Conservation (phyloP, 2,888 invertebrate genomes). For the Pachydiplax longipennis region DNA sequence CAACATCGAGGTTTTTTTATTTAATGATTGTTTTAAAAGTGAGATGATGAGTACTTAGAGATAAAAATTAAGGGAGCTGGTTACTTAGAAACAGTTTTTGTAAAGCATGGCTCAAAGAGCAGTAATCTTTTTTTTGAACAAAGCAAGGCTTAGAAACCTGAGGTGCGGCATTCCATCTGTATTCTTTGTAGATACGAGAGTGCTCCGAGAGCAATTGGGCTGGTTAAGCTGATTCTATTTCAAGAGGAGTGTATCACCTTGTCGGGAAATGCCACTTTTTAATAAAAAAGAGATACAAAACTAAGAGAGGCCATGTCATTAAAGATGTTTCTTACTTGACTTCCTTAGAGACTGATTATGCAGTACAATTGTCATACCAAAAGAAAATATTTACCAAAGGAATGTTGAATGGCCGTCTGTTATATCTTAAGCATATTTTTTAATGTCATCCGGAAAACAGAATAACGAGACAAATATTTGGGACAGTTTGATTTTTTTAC, state of each 20-base stretch:
- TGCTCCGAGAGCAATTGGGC: background rate
- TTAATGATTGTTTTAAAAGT: slow-evolving; percentile 33
- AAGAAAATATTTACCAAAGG: slow-evolving; percentile 35
- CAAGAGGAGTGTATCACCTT: background rate
- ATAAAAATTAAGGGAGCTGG: slow-evolving; percentile 25
- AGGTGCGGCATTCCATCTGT: background rate
- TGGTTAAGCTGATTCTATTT: slow-evolving; percentile 14
- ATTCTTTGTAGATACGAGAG: slow-evolving; percentile 11
- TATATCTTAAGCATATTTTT: background rate
- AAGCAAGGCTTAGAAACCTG: background rate
- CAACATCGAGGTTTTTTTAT: slow-evolving; percentile 6
- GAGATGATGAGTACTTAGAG: slow-evolving; percentile 26
- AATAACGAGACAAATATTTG: background rate
- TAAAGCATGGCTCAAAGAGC: slow-evolving; percentile 4
- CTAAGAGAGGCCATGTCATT: slow-evolving; percentile 4
- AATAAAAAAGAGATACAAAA: background rate
- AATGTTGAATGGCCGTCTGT: slow-evolving; percentile 38
- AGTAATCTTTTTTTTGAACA: background rate
- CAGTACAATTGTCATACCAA: slow-evolving; percentile 43
- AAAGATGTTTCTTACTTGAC: slow-evolving; percentile 32
- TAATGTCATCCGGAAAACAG: background rate
- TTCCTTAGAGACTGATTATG: slow-evolving; percentile 38
- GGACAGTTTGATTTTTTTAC: background rate
- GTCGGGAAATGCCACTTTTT: background rate
- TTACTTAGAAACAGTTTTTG: slow-evolving; percentile 11